Conservation (phyloP, 2,888 invertebrate species). For the Rhagonycha fulva region DNA sequence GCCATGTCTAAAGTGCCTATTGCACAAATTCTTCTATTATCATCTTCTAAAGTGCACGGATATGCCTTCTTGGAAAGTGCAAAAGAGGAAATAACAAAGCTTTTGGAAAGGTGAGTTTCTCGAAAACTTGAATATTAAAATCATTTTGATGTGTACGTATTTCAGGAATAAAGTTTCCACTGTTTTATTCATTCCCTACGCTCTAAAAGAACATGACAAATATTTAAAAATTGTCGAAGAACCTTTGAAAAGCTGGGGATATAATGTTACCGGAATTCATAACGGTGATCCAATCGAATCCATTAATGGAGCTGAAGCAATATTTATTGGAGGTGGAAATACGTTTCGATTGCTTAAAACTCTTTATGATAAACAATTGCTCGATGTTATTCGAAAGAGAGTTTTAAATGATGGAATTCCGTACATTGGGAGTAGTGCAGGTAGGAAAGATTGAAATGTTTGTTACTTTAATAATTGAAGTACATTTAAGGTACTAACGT, state of each 20-base stretch:
- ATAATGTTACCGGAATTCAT: conserved; percentile 69
- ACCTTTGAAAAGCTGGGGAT: conserved; percentile 69
- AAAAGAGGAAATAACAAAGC: conserved; percentile 63
- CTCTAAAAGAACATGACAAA: conserved; percentile 66
- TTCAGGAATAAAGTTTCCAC: conserved; percentile 67
- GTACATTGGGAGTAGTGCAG: conserved; percentile 40
- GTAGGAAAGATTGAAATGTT: conserved; percentile 5
- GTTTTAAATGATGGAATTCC: conserved; percentile 58
- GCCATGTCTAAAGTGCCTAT: conserved; percentile 13
- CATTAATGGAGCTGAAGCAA: conserved; percentile 66
- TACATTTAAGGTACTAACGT: conserved; percentile 67
- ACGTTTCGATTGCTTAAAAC: conserved; percentile 75
- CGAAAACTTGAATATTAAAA: conserved; percentile 12
- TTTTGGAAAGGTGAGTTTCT: conserved; percentile 63
- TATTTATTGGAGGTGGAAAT: conserved; percentile 83
- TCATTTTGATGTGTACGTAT: conserved; percentile 30
- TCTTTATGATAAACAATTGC: conserved; percentile 69
- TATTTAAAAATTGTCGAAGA: conserved; percentile 66
- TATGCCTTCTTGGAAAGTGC: conserved; percentile 69
- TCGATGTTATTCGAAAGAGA: conserved; percentile 65
- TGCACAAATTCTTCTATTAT: conserved; percentile 66
- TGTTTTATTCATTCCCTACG: conserved; percentile 77
- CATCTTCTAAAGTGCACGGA: conserved; percentile 72
- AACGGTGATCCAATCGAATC: conserved; percentile 62
- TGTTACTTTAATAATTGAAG: neutral